Conservation (phyloP, 2,113 vertebrate genomes). For the Hydrochoerus hydrochaeris region DNA sequence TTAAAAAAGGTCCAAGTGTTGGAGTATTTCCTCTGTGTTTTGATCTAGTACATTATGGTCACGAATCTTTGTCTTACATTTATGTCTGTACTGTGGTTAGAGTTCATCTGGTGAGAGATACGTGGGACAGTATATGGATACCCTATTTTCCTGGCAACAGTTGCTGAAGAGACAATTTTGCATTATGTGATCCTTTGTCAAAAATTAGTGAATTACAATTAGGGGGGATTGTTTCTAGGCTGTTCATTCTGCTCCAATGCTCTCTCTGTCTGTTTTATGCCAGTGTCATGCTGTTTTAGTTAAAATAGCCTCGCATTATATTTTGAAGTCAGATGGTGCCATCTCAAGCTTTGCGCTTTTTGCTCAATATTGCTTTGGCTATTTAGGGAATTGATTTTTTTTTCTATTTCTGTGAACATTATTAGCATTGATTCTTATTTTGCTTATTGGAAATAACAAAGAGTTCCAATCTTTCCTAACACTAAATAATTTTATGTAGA, state of each 20-base stretch:
- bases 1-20: not conserved
- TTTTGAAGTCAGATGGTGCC: not conserved
- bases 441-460: not conserved
- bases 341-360: too few relatives aligned
- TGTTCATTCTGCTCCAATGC: not conserved
- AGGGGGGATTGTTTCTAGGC: not conserved
- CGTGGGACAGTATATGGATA: not conserved
- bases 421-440: not conserved
- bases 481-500: not conserved
- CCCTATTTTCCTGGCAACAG: not conserved
- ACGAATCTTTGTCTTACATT: too few relatives aligned
- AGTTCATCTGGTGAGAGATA: not conserved
- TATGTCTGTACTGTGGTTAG: not conserved
- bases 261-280: not conserved
- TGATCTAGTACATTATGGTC: not conserved
- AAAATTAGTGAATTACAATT: not conserved
- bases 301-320: too few relatives aligned
- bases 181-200: not conserved
- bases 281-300: not conserved
- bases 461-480: not conserved
- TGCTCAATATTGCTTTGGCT: too few relatives aligned
- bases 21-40: not conserved
- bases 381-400: not conserved
- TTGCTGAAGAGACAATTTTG: not conserved
- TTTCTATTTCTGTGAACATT: not conserved